phyloP scores from a whole-genome alignment of 2,888 invertebrate species.

The Tribolium freemani region DNA sequence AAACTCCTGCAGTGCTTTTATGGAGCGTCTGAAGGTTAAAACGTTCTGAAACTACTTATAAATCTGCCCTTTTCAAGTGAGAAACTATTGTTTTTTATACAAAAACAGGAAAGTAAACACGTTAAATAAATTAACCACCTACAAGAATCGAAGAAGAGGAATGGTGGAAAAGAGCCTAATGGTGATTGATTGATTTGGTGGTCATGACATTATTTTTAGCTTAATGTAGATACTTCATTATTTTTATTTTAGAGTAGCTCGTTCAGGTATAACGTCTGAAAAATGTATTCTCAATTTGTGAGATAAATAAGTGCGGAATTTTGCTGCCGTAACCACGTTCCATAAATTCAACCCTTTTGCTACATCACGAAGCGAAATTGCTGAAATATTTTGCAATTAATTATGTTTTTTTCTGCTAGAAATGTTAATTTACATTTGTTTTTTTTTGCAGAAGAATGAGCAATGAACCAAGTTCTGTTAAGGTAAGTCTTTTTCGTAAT shows the following conservation, averaged over 20 bases:
- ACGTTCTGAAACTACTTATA: conserved; percentile 15
- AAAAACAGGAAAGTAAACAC: conserved; percentile 11
- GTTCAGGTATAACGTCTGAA: not conserved
- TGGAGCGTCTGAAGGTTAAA: conserved; percentile 29
- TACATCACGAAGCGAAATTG: not conserved
- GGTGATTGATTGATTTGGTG: not conserved
- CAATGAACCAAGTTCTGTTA: too few relatives aligned
- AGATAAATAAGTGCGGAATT: not conserved
- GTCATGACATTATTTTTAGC: too few relatives aligned
- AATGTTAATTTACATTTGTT: not conserved
- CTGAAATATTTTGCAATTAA: not conserved
- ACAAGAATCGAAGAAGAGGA: not conserved
- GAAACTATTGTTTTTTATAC: not conserved
- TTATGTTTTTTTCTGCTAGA: not conserved
- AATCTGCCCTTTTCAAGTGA: not conserved
- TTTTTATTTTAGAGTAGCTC: too few relatives aligned
- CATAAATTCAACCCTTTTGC: not conserved
- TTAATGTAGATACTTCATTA: too few relatives aligned
- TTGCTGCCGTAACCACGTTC: not conserved
- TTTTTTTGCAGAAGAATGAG: not conserved
- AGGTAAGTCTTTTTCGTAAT: too few relatives aligned
- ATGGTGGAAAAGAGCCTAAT: too few relatives aligned
- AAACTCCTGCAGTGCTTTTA: conserved; percentile 22
- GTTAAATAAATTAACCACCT: conserved; percentile 19
- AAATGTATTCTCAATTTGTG: not conserved